Conservation (phyloP, 1,140 invertebrate genomes). For the Ceratina calcarata region DNA sequence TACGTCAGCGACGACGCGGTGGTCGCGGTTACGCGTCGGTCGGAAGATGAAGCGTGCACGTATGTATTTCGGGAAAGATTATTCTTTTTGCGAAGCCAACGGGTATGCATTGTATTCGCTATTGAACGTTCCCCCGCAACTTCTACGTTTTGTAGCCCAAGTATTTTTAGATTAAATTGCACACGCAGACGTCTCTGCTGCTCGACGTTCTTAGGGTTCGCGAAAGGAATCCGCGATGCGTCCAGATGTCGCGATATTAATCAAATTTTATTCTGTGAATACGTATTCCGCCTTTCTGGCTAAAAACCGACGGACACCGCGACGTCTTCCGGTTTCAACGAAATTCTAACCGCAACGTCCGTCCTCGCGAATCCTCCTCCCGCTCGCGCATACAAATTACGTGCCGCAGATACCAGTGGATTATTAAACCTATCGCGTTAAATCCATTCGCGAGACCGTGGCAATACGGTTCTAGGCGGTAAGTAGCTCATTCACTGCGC, state of each 20-base stretch:
- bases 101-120: neutral
- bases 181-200: neutral
- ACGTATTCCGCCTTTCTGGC: too few species aligned
- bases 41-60: neutral
- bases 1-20: too few species aligned
- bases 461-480: neutral
- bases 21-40: too few species aligned
- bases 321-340: too few species aligned
- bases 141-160: neutral
- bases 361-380: too few species aligned
- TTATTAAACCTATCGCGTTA: too few species aligned
- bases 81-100: neutral
- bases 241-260: neutral
- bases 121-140: neutral
- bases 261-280: too few species aligned
- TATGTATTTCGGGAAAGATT: neutral
- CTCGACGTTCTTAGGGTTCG: neutral
- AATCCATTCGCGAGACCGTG: too few species aligned
- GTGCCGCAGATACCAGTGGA: too few species aligned
- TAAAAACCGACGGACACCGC: too few species aligned
- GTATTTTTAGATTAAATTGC: neutral
- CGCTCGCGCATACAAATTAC: too few species aligned
- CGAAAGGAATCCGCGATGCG: neutral
- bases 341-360: too few species aligned
- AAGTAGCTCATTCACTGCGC: conserved; percentile 16